A percentile compares a stretch with the other conserved stretches of the same genome.
Evolutionary conservation across 2,113 vertebrate genomes (phyloP).

Genomic region (Coturnix japonica): DNA sequence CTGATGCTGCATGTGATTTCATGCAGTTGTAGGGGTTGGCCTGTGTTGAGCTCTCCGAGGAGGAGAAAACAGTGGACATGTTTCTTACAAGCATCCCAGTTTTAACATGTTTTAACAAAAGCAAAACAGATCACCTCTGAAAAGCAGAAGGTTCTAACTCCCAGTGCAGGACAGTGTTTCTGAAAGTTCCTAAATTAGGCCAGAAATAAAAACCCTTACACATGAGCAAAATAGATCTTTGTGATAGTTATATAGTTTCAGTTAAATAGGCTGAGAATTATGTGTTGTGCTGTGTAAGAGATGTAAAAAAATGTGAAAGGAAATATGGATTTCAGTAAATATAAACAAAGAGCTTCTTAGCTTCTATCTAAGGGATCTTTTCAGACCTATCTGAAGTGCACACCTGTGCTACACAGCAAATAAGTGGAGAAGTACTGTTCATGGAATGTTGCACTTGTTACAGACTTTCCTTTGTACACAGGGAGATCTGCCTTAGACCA

Average conservation of each 20-base stretch:
- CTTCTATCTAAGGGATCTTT: not conserved
- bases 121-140: not conserved
- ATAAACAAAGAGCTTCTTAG: not conserved
- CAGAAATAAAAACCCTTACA: not conserved
- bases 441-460: not conserved
- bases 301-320: not conserved
- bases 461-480: not conserved
- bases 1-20: not conserved
- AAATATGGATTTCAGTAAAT: not conserved
- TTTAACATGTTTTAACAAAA: not conserved
- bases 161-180: not conserved
- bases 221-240: not conserved
- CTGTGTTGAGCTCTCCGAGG: not conserved
- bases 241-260: not conserved
- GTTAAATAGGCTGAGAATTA: not conserved
- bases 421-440: not conserved
- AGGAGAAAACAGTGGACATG: not conserved
- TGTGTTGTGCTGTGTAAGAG: not conserved
- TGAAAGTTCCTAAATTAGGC: not conserved
- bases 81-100: not conserved
- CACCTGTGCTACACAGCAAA: not conserved
- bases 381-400: not conserved
- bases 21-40: not conserved
- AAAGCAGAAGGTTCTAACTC: not conserved
- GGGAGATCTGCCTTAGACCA: not conserved